Evolutionary conservation across 2,113 vertebrate species (phyloP).

Genomic region (Steatornis caripensis): DNA sequence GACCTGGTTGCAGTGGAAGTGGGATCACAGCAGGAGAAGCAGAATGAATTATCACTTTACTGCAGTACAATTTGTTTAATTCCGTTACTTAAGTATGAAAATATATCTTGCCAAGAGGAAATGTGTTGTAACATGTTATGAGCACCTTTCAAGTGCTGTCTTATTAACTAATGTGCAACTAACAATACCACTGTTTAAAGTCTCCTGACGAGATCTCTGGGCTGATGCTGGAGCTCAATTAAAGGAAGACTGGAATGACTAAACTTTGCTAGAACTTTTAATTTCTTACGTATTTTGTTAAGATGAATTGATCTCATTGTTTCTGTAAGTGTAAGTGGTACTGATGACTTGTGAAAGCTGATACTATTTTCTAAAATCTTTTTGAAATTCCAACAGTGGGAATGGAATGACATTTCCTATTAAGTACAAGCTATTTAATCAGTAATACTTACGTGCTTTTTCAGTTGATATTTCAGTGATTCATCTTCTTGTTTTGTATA

Average conservation of each 20-base stretch:
- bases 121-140: neutral
- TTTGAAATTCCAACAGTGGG: neutral
- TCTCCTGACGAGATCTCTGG: neutral
- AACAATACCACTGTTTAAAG: neutral
- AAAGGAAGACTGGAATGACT: slow-evolving; percentile 9
- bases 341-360: slow-evolving; percentile 15
- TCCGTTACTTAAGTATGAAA: neutral
- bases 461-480: neutral
- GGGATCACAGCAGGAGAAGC: neutral
- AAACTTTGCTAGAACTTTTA: neutral
- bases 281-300: slow-evolving; percentile 13
- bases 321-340: slow-evolving; percentile 9
- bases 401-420: neutral
- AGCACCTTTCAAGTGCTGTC: slow-evolving; percentile 18
- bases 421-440: neutral
- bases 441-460: neutral
- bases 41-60: neutral
- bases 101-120: neutral
- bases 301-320: neutral
- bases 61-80: neutral
- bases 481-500: slow-evolving; percentile 7
- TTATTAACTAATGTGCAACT: neutral
- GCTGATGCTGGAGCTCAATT: neutral
- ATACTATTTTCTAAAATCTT: neutral
- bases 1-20: neutral